These are phyloP conservation scores for Micrasema minimum DNA, from an alignment of 1,140 invertebrate genomes.

Conservation along the genomic window DNA sequence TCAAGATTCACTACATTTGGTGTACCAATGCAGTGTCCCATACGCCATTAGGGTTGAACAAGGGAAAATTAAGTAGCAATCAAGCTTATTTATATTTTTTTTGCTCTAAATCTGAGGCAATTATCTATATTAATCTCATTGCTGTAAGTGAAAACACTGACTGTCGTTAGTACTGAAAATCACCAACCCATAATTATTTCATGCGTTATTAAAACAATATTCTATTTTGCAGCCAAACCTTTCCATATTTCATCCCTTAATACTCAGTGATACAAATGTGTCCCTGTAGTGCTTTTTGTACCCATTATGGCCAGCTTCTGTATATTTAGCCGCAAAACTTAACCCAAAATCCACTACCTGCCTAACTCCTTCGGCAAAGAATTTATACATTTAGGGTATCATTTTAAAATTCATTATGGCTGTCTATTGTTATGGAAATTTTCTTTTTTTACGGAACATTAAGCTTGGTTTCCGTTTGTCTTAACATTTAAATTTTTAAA, in stretches of 20 bases:
- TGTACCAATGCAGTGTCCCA: too few species aligned
- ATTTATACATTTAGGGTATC: slow-evolving; percentile 31
- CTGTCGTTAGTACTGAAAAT: slow-evolving; percentile 33
- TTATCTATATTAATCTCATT: slow-evolving; percentile 36
- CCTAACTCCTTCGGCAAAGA: slow-evolving; percentile 21
- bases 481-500: slow-evolving; percentile 13
- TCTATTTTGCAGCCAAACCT: slow-evolving; percentile 30
- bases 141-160: too few species aligned
- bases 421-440: slow-evolving; percentile 28
- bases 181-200: slow-evolving; percentile 36
- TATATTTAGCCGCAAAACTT: slow-evolving; percentile 52
- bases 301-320: slow-evolving; percentile 49
- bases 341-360: slow-evolving; percentile 48
- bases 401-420: slow-evolving; percentile 27
- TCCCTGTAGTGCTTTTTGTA: slow-evolving; percentile 49
- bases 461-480: slow-evolving; percentile 8
- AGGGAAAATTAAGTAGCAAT: too few species aligned
- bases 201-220: slow-evolving; percentile 40
- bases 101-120: slow-evolving; percentile 18
- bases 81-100: too few species aligned
- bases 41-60: too few species aligned
- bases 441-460: slow-evolving; percentile 5
- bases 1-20: too few species aligned
- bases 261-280: slow-evolving; percentile 49
- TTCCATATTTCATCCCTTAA: slow-evolving; percentile 36